phyloP scores from a whole-genome alignment of 2,888 invertebrate species.

The Cosmorhoe ocellata region DNA sequence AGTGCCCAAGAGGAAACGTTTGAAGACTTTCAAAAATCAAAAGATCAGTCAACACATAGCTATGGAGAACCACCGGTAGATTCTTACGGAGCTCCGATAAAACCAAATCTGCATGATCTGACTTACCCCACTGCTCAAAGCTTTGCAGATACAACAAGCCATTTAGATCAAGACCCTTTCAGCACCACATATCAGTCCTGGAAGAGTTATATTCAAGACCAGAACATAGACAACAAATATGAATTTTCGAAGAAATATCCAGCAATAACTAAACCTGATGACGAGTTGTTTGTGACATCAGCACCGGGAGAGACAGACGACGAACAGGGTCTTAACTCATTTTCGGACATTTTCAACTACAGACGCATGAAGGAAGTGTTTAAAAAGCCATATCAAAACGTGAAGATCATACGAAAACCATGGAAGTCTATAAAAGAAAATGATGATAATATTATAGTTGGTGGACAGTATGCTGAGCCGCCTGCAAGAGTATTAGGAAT shows the following conservation, averaged over 20 bases:
- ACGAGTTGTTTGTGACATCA: slow-evolving; percentile 36
- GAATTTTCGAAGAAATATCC: slow-evolving; percentile 46
- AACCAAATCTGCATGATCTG: slow-evolving; percentile 36
- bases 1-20: slow-evolving; percentile 2
- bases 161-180: slow-evolving; percentile 35
- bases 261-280: slow-evolving; percentile 37
- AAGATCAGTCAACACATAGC: slow-evolving; percentile 30
- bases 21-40: slow-evolving; percentile 34
- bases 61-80: slow-evolving; percentile 59
- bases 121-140: slow-evolving; percentile 38
- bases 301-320: slow-evolving; percentile 34
- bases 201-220: slow-evolving; percentile 39
- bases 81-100: slow-evolving; percentile 57
- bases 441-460: slow-evolving; percentile 55
- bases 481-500: slow-evolving; percentile 57
- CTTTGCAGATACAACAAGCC: slow-evolving; percentile 33
- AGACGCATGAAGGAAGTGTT: slow-evolving; percentile 39
- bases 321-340: slow-evolving; percentile 39
- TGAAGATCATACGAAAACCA: slow-evolving; percentile 43
- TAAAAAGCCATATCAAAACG: slow-evolving; percentile 36
- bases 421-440: slow-evolving; percentile 43
- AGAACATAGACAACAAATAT: slow-evolving; percentile 42
- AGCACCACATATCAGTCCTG: slow-evolving; percentile 41
- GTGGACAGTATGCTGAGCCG: slow-evolving; percentile 72
- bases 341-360: slow-evolving; percentile 42